phyloP scores from a whole-genome alignment of 2,888 invertebrate species.

The Odontomyia ornata region DNA sequence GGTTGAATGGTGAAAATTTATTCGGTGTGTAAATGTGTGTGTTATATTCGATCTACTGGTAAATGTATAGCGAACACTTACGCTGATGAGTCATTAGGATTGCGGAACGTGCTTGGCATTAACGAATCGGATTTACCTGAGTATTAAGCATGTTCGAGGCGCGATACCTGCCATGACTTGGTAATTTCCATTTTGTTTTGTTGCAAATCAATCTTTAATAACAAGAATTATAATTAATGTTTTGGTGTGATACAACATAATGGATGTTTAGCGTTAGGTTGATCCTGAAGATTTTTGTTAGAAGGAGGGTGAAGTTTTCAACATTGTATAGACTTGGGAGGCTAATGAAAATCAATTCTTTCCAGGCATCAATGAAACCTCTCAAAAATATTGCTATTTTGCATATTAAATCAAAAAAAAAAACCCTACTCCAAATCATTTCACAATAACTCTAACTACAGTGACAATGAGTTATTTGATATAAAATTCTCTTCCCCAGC shows the following conservation, averaged over 20 bases:
- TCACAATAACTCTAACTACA: too few species aligned
- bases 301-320: too few species aligned
- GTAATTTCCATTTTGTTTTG: conserved; percentile 33
- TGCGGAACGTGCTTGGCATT: conserved; percentile 41
- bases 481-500: too few species aligned
- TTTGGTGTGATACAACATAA: background rate
- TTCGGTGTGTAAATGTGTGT: background rate
- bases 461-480: too few species aligned
- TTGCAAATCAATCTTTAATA: conserved; percentile 32
- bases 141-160: conserved; percentile 11
- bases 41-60: background rate
- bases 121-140: conserved; percentile 38
- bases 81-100: conserved; percentile 43
- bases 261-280: background rate
- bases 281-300: too few species aligned
- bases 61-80: conserved; percentile 36
- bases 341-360: too few species aligned
- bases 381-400: too few species aligned
- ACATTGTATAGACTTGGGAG: too few species aligned
- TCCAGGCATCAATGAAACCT: too few species aligned
- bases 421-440: too few species aligned
- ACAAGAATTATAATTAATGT: conserved; percentile 36
- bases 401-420: too few species aligned
- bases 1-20: background rate
- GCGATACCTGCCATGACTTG: conserved; percentile 25